Conservation (phyloP, 2,888 invertebrate species). For the Lycophotia porphyrea region DNA sequence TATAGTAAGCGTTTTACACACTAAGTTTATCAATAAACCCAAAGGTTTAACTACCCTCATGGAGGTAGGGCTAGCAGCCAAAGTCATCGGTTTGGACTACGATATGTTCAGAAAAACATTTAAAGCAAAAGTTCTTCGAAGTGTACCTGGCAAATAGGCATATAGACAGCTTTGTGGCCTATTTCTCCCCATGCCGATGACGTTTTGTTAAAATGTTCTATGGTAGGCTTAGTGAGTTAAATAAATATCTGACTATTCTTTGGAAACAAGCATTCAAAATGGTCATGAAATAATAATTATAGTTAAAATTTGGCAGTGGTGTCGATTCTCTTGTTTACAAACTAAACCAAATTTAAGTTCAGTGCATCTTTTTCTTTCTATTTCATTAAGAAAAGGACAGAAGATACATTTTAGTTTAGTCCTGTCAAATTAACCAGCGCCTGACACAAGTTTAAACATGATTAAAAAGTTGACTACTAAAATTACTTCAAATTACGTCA, state of each 20-base stretch:
- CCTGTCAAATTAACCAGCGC: too few relatives aligned
- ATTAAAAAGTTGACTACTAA: too few relatives aligned
- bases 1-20: conserved; percentile 42
- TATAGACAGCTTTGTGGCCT: not conserved
- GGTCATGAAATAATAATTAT: not conserved
- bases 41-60: conserved; percentile 24
- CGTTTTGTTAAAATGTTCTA: not conserved
- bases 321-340: too few relatives aligned
- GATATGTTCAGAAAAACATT: not conserved
- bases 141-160: not conserved
- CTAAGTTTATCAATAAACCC: conserved; percentile 47
- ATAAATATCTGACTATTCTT: not conserved
- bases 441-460: too few relatives aligned
- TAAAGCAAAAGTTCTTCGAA: not conserved
- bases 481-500: too few relatives aligned
- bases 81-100: not conserved
- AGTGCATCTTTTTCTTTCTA: too few relatives aligned
- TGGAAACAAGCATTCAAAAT: not conserved
- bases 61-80: conserved; percentile 16
- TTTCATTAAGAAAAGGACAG: too few relatives aligned
- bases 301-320: too few relatives aligned
- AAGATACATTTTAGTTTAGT: too few relatives aligned
- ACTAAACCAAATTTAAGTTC: too few relatives aligned
- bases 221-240: not conserved
- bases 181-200: not conserved